Conservation (phyloP, 2,113 vertebrate genomes). For the Mixornis gularis region DNA sequence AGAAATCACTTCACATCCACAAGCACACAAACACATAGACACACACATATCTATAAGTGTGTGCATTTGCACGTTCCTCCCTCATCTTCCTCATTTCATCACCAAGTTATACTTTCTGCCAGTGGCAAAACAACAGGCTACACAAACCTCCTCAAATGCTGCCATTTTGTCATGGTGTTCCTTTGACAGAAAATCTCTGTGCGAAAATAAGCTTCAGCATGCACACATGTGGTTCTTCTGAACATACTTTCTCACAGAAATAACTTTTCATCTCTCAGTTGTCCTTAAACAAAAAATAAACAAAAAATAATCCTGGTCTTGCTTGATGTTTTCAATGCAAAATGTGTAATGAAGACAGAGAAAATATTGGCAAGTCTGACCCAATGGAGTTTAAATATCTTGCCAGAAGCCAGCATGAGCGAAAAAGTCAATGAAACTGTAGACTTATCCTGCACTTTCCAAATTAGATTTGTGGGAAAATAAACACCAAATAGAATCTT, state of each 20-base stretch:
- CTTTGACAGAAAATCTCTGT: not conserved
- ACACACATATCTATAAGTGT: rapidly evolving
- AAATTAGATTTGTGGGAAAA: not conserved
- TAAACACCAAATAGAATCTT: not conserved
- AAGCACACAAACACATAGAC: not conserved
- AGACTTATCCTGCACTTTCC: not conserved
- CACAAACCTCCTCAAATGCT: not conserved
- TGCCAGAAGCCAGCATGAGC: not conserved
- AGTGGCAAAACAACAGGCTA: not conserved
- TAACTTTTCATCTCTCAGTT: not conserved
- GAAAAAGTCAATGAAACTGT: not conserved
- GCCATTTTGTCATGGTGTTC: not conserved
- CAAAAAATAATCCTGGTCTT: not conserved
- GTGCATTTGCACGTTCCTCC: rapidly evolving
- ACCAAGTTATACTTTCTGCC: not conserved
- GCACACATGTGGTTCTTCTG: not conserved
- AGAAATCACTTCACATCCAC: not conserved
- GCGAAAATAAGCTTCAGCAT: not conserved
- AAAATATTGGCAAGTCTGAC: not conserved
- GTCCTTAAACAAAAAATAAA: not conserved
- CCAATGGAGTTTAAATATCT: not conserved
- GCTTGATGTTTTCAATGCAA: not conserved
- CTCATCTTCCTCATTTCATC: not conserved
- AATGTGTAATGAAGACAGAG: not conserved
- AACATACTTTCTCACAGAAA: not conserved